A percentile compares a stretch with the other conserved stretches of the same genome.
Conservation (phyloP, 64 coral and sea anemone genomes). For the Montipora capricornis region DNA sequence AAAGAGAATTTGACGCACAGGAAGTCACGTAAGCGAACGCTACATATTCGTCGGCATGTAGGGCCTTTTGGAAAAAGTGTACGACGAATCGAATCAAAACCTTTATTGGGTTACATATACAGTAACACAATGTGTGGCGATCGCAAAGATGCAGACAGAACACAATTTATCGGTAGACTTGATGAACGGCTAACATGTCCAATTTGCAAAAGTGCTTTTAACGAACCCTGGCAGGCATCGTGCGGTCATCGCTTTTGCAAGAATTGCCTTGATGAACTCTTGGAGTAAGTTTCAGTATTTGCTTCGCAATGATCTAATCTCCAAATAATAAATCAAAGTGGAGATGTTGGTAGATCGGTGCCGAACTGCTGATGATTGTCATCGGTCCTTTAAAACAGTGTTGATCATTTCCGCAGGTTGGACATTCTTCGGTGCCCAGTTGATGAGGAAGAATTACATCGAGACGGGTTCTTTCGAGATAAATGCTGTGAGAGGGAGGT, state of each 20-base stretch:
- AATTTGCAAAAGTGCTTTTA: conserved; percentile 33
- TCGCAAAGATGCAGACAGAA: no score
- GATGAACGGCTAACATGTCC: conserved; percentile 45
- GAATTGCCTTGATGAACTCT: conserved; percentile 9
- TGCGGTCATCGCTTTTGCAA: conserved; percentile 63
- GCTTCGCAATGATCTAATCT: no score
- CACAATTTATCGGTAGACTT: not conserved
- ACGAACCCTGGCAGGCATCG: conserved; percentile 31
- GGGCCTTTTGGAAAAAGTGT: no score
- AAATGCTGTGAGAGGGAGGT: conserved; percentile 69
- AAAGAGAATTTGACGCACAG: no score
- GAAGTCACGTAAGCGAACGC: no score
- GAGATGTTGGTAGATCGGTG: no score
- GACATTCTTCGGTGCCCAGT: conserved; percentile 46
- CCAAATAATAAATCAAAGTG: no score
- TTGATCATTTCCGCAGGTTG: not conserved
- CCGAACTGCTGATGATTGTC: no score
- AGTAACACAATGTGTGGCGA: not conserved
- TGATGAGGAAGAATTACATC: conserved; percentile 30
- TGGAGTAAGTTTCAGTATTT: conserved; percentile 12
- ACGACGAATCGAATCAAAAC: not conserved
- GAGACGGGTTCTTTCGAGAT: not conserved
- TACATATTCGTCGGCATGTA: no score
- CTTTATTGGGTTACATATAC: not conserved
- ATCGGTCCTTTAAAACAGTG: no score